A percentile compares a stretch with the other conserved stretches of the same genome.
phyloP scores from a whole-genome alignment of 2,888 invertebrate species.

The Lasioglossum lativentre region DNA sequence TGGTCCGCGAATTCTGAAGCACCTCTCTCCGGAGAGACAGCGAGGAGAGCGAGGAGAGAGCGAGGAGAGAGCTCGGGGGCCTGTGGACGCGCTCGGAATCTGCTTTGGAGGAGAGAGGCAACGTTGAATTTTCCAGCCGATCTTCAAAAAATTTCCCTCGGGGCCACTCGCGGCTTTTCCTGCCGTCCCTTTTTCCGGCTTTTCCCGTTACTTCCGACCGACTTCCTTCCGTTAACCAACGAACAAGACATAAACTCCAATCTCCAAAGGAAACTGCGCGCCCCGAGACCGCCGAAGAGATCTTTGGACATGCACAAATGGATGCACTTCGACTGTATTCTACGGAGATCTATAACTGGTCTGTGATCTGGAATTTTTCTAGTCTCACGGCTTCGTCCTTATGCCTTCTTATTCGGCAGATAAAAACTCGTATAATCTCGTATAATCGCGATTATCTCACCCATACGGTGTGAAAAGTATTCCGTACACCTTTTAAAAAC shows the following conservation, averaged over 20 bases:
- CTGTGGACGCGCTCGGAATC: neutral
- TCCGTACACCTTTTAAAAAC: no score
- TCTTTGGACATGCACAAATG: slow-evolving; percentile 54
- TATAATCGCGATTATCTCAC: neutral
- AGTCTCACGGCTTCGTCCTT: neutral
- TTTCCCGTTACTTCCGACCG: neutral
- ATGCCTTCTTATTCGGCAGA: neutral
- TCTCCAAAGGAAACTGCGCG: neutral
- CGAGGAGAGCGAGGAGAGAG: neutral
- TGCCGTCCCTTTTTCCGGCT: neutral
- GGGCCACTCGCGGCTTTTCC: neutral
- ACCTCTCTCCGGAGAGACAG: neutral
- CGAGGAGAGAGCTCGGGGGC: neutral
- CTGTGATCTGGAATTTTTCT: neutral
- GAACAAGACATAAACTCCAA: neutral
- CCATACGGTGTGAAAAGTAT: no score
- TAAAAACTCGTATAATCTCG: no score
- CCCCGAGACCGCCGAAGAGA: slow-evolving; percentile 4
- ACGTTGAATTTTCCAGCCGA: neutral
- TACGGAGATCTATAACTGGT: slow-evolving; percentile 9
- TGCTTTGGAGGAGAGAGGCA: neutral
- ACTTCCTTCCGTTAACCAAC: neutral
- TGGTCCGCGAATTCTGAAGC: slow-evolving; percentile 1
- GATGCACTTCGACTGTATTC: neutral
- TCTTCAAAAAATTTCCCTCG: slow-evolving; percentile 10